Evolutionary conservation across 2,113 vertebrate species (phyloP).

Genomic region (Piaya cayana): DNA sequence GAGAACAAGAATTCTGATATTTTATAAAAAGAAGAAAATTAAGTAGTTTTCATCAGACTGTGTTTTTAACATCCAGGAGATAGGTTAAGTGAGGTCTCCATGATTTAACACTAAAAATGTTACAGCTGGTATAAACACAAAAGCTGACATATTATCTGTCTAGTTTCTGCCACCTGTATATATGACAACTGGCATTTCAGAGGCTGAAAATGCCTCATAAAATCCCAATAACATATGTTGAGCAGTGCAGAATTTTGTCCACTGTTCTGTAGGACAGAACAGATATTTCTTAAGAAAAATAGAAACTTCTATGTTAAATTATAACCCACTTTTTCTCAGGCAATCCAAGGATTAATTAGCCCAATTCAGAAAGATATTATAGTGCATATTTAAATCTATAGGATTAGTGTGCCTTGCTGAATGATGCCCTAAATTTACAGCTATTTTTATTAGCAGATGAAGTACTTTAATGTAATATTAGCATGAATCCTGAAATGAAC

Average conservation of each 20-base stretch:
- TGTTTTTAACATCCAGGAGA: slow-evolving; percentile 38
- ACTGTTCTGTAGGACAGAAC: neutral
- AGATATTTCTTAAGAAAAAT: neutral
- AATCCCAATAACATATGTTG: neutral
- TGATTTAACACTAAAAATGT: slow-evolving; percentile 1
- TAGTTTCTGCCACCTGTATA: neutral
- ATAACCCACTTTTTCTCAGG: neutral
- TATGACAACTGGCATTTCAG: neutral
- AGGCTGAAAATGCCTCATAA: neutral
- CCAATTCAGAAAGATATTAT: neutral
- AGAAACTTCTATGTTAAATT: neutral
- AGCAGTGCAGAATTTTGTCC: neutral
- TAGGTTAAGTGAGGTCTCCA: neutral
- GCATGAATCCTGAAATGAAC: neutral
- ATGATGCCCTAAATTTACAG: slow-evolving; percentile 3
- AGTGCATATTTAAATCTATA: slow-evolving; percentile 9
- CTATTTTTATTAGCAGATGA: slow-evolving; percentile 3
- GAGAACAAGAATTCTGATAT: slow-evolving; percentile 20
- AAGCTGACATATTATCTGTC: neutral
- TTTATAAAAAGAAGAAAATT: neutral
- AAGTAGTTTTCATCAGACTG: neutral
- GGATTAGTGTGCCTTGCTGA: slow-evolving; percentile 13
- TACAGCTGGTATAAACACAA: neutral
- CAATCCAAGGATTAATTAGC: neutral
- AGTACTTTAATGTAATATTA: neutral